These are phyloP conservation scores for Suillia variegata DNA, from an alignment of 2,888 invertebrate species.

Conservation along the genomic window DNA sequence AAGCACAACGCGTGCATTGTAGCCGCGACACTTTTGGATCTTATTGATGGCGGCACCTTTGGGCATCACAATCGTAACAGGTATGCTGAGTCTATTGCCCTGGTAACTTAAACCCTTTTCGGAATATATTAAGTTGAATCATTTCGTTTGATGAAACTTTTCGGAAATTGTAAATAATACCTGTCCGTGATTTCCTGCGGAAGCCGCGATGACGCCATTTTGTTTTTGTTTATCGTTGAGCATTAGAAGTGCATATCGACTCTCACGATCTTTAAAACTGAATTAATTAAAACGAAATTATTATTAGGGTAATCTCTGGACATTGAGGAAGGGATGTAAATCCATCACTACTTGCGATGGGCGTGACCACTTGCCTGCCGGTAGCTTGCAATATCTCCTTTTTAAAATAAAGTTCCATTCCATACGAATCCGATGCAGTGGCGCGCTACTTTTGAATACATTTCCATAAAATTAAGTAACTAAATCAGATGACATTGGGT, in stretches of 20 bases:
- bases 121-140: too few species aligned
- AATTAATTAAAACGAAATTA: too few species aligned
- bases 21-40: constrained; percentile 79
- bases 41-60: constrained; percentile 90
- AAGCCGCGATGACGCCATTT: constrained; percentile 83
- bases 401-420: constrained; percentile 85
- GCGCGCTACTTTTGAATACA: too few species aligned
- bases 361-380: constrained; percentile 71
- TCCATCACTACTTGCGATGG: too few species aligned
- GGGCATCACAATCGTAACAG: constrained; percentile 87
- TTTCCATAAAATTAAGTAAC: too few species aligned
- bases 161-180: too few species aligned
- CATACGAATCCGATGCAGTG: constrained; percentile 73
- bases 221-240: constrained; percentile 70
- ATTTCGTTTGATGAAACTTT: too few species aligned
- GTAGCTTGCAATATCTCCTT: constrained; percentile 89
- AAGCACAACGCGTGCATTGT: constrained; percentile 76
- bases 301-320: too few species aligned
- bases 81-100: constrained; percentile 68
- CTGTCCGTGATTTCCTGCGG: constrained; percentile 88
- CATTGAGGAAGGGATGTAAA: too few species aligned
- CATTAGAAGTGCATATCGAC: constrained; percentile 77
- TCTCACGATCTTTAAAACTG: too few species aligned
- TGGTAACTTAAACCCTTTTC: constrained; percentile 82
- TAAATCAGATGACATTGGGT: too few species aligned